Conservation (phyloP, 2,113 vertebrate genomes). For the Castor canadensis region DNA sequence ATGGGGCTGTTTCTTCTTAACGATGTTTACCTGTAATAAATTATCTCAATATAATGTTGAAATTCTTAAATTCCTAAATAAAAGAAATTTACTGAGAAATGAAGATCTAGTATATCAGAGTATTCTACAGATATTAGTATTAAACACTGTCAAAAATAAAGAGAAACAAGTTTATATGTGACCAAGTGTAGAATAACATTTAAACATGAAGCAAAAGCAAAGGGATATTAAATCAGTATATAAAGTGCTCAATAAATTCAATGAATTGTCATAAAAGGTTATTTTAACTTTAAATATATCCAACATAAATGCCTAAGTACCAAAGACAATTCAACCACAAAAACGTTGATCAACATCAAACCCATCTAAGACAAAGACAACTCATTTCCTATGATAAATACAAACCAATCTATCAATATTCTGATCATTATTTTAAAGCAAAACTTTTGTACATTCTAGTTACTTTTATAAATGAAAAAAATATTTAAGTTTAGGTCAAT, state of each 20-base stretch:
- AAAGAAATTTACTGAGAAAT: constrained; percentile 10
- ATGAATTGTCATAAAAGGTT: background rate
- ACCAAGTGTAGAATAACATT: background rate
- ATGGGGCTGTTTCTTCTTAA: constrained; percentile 64
- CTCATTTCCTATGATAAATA: constrained; percentile 7
- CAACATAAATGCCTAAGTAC: constrained; percentile 14
- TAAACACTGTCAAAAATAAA: background rate
- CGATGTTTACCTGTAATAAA: constrained; percentile 58
- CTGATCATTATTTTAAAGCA: background rate
- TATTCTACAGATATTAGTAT: background rate
- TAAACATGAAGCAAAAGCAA: constrained; percentile 25
- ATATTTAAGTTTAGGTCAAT: constrained; percentile 25
- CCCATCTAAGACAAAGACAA: background rate
- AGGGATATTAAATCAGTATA: background rate
- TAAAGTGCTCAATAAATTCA: constrained; percentile 14
- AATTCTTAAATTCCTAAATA: constrained; percentile 26
- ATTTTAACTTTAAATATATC: constrained; percentile 37
- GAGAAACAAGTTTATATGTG: background rate
- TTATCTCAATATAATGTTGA: constrained; percentile 54
- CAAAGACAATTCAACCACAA: background rate
- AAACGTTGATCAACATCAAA: constrained; percentile 6
- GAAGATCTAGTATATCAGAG: background rate
- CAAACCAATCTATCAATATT: background rate
- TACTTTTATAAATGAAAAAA: constrained; percentile 38
- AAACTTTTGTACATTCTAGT: background rate